Evolutionary conservation across 2,113 vertebrate genomes (phyloP).

Genomic region (Chaetops frenatus): DNA sequence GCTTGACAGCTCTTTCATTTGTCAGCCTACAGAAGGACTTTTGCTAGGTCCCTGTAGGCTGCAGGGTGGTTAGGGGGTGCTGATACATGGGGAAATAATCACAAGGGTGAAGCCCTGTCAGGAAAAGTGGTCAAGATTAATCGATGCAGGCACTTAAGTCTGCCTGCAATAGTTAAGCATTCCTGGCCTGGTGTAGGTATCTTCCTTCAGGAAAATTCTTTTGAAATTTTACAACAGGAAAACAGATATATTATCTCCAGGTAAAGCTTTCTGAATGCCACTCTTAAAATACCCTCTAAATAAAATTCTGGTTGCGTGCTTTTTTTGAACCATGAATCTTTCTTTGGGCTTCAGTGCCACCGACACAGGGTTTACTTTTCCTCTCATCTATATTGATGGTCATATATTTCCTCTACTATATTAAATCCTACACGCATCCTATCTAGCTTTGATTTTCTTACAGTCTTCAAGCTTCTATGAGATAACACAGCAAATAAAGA

Average conservation of each 20-base stretch:
- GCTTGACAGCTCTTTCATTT: not conserved
- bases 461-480: not conserved
- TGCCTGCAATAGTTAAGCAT: not conserved
- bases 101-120: not conserved
- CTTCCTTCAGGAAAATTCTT: not conserved
- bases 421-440: not conserved
- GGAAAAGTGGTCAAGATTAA: not conserved
- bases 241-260: not conserved
- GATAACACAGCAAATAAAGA: not conserved
- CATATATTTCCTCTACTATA: not conserved
- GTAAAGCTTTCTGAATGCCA: not conserved
- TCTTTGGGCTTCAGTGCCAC: not conserved
- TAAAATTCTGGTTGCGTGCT: not conserved
- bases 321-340: not conserved
- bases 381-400: not conserved
- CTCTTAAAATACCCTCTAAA: not conserved
- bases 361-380: not conserved
- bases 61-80: not conserved
- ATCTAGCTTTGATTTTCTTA: not conserved
- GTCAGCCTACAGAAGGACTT: not conserved
- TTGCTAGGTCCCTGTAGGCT: not conserved
- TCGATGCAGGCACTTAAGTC: not conserved
- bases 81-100: not conserved
- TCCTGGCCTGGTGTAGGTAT: not conserved
- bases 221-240: not conserved